Base-by-base conservation (phyloP, 2,113 vertebrate species). In the Notothenia coriiceps region DNA sequence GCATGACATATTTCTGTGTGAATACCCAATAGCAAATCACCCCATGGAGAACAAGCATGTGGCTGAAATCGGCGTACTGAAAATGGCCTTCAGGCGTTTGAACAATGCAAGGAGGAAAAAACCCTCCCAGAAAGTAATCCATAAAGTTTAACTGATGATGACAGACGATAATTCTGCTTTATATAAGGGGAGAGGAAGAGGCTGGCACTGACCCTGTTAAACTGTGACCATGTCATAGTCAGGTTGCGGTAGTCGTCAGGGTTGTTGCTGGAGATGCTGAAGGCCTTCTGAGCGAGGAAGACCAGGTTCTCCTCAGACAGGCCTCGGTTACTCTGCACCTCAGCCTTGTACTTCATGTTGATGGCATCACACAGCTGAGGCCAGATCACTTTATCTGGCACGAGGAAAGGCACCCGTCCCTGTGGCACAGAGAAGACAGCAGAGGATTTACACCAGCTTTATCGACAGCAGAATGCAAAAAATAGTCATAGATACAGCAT, bases 191-290 rank as follows among this genome's bases (percentile, higher is more conserved):
- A 40, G n/a, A 17, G 33, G 69, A 22, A 20, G 49, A 25, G 35
- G 9, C 40, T 0, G 44, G 2, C 0, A 0, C 96, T 93, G 85
- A 99, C 98, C 96, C 98, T 94, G 93, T 96, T 99, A 85, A 96
- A 99, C 94, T 99, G 98, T 65, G 98, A 97, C 98, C 98, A 99
- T 89, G 98, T 98, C 92, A 99, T 98, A 0, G 96, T 95, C 96
- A 98, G 97, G 94, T 87, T 95, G 80, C 89, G 96, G 92, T 97
- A 99, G 62, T 98, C 98, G 8, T 99, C 97, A 0, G 96, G 84
- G 93, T 96, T 97, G 91, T 89, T 87, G 91, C 95, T 96, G 89
- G 93, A 95, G 94, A 94, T 97, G 92, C 96, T 97, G 93, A 99
- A 99, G 43, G 98, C 96, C 49, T 99, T 99, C 91, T 99, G 98